A percentile compares a stretch with the other conserved stretches of the same genome.
Conservation (phyloP, 2,113 vertebrate genomes). For the Sinocyclocheilus anshuiensis region DNA sequence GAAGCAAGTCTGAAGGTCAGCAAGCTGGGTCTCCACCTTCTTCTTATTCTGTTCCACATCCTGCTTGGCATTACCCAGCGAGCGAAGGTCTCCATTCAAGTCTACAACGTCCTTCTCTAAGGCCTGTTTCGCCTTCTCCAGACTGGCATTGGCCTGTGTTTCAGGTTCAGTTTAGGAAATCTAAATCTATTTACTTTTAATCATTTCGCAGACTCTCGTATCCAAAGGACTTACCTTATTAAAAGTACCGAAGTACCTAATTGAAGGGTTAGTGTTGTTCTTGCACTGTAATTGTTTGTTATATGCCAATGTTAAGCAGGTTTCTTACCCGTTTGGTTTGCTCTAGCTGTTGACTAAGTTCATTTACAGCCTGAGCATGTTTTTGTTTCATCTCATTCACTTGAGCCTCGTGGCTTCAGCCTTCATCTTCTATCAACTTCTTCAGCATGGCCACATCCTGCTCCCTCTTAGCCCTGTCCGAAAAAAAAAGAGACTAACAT, state of each 20-base stretch:
- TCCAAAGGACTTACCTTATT: neutral
- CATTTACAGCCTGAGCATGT: slow-evolving; percentile 86
- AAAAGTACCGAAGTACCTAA: neutral
- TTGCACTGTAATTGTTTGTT: neutral
- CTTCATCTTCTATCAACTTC: slow-evolving; percentile 89
- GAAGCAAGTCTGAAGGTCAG: slow-evolving; percentile 84
- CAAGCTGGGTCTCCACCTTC: slow-evolving; percentile 89
- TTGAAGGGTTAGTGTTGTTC: neutral
- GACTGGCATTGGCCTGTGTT: slow-evolving; percentile 81
- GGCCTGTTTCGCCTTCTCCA: slow-evolving; percentile 90
- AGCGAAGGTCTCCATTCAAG: slow-evolving; percentile 80
- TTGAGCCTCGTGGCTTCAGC: slow-evolving; percentile 84
- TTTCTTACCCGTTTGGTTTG: slow-evolving; percentile 86
- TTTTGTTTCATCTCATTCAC: slow-evolving; percentile 93
- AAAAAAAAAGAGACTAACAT: neutral
- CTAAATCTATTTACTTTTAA: neutral
- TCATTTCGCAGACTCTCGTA: neutral
- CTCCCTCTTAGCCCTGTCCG: slow-evolving; percentile 87
- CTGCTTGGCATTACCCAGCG: slow-evolving; percentile 82
- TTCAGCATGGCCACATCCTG: slow-evolving; percentile 90
- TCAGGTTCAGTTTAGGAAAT: neutral
- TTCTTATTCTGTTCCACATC: slow-evolving; percentile 93
- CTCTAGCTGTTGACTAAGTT: slow-evolving; percentile 89
- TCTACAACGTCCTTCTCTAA: slow-evolving; percentile 88
- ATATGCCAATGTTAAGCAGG: neutral